A percentile compares a stretch with the other conserved stretches of the same genome.
Conservation (phyloP, 2,797 vertebrate genomes). For the Arremon brunneinucha region DNA sequence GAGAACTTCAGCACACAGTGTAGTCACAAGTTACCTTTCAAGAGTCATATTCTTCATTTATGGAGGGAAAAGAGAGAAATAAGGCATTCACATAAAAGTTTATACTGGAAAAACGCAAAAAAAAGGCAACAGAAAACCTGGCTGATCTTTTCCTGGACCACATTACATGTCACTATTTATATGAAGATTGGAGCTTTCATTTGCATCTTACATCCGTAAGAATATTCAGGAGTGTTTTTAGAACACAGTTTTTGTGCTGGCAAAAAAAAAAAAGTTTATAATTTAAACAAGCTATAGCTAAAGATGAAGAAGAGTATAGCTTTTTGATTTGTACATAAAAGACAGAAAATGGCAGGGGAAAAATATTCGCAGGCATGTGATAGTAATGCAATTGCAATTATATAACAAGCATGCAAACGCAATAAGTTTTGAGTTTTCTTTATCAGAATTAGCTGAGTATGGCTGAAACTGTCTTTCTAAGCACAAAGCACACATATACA, state of each 20-base stretch:
- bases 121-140: not conserved
- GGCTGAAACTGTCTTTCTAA: not conserved
- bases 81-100: not conserved
- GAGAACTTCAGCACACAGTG: not conserved
- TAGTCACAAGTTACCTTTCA: not conserved
- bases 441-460: not conserved
- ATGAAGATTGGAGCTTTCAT: not conserved
- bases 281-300: not conserved
- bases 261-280: not conserved
- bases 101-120: not conserved
- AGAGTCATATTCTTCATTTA: not conserved
- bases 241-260: not conserved
- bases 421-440: not conserved
- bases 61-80: not conserved
- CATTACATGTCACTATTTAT: not conserved
- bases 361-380: not conserved
- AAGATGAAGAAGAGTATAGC: not conserved
- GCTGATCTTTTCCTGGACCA: not conserved
- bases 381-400: not conserved
- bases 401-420: not conserved
- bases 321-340: not conserved
- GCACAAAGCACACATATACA: accelerated
- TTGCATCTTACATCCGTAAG: not conserved
- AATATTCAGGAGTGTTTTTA: not conserved
- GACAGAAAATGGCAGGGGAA: not conserved